Conservation (phyloP, 2,113 vertebrate species). For the Rhinopomastus cyanomelas region DNA sequence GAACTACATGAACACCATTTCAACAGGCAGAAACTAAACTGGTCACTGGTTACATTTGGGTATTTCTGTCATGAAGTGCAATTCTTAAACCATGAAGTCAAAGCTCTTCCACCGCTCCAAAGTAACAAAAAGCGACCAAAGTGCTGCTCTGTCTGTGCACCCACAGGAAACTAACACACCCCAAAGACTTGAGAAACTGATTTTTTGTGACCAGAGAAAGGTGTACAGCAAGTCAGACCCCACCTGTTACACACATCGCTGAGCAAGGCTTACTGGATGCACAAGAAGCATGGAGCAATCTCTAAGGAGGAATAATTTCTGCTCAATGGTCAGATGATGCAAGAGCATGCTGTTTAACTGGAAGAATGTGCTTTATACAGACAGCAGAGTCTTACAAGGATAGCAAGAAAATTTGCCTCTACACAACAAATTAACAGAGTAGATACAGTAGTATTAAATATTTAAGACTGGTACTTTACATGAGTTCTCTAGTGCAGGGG, state of each 20-base stretch:
- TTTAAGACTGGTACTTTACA: neutral
- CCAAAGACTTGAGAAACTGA: neutral
- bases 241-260: neutral
- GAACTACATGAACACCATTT: accelerated
- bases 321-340: neutral
- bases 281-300: neutral
- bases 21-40: neutral
- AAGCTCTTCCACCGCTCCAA: neutral
- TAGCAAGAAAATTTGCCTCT: neutral
- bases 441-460: neutral
- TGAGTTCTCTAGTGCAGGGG: neutral
- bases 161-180: neutral
- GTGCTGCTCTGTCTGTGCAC: neutral
- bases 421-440: neutral
- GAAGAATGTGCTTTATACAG: neutral
- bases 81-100: neutral
- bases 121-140: neutral
- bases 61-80: neutral
- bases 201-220: neutral
- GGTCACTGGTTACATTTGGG: neutral
- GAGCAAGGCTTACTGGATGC: neutral
- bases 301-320: neutral
- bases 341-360: neutral
- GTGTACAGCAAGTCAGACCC: neutral
- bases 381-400: neutral